phyloP scores from a whole-genome alignment of 2,797 vertebrate genomes.

The Xenops minutus region DNA sequence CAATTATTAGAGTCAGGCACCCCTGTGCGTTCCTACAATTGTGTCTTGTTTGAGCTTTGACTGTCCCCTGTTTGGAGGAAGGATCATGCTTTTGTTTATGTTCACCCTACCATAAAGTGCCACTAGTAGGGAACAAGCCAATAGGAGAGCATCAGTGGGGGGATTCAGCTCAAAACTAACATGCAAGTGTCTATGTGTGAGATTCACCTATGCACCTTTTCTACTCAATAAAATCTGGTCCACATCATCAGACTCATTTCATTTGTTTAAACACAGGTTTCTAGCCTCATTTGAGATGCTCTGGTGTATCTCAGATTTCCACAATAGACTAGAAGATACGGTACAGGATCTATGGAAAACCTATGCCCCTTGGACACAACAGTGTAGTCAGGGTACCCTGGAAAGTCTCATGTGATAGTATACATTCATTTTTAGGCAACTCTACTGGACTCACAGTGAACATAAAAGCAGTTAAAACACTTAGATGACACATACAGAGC shows the following conservation, averaged over 20 bases:
- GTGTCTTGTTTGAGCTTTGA: background rate
- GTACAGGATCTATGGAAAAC: background rate
- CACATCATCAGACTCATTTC: background rate
- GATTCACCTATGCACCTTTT: background rate
- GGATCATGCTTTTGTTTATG: background rate
- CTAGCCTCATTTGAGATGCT: background rate
- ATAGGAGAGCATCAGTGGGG: background rate
- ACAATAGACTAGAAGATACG: background rate
- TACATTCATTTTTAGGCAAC: background rate
- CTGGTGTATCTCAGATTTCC: background rate
- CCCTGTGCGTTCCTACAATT: fast-evolving
- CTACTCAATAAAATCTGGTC: background rate
- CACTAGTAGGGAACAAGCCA: background rate
- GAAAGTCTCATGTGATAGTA: background rate
- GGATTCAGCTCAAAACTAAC: background rate
- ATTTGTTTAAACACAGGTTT: background rate
- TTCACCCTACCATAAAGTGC: background rate
- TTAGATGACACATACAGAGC: background rate
- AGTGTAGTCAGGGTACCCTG: background rate
- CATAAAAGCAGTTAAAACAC: background rate
- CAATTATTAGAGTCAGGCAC: background rate
- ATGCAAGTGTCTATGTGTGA: background rate
- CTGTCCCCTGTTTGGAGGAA: background rate
- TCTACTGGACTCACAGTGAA: background rate
- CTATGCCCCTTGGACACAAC: fast-evolving